phyloP scores from a whole-genome alignment of 2,797 vertebrate genomes.

The Lophotriccus pileatus region DNA sequence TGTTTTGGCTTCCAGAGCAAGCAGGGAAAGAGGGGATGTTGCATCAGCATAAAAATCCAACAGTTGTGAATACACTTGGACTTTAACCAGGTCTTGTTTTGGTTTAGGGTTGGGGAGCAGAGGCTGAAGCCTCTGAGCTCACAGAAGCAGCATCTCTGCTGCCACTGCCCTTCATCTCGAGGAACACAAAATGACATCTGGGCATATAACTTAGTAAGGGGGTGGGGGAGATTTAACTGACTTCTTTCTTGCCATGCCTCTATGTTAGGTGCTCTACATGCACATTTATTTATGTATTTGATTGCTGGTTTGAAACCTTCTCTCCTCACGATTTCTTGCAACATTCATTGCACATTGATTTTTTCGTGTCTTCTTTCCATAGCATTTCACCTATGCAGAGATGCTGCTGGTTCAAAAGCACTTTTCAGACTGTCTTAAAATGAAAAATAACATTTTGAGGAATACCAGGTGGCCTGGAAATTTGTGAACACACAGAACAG shows the following conservation, averaged over 20 bases:
- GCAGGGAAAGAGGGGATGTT: neutral
- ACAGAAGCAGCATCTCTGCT: neutral
- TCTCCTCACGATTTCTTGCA: neutral
- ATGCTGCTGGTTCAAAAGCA: neutral
- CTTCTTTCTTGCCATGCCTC: neutral
- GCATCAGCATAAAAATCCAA: neutral
- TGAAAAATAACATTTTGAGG: neutral
- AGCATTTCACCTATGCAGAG: neutral
- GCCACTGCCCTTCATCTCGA: neutral
- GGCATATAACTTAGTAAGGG: neutral
- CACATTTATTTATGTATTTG: neutral
- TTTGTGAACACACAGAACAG: neutral
- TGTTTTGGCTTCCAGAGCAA: neutral
- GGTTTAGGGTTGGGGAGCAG: neutral
- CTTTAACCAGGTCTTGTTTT: neutral
- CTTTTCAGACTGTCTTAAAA: neutral
- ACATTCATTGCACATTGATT: neutral
- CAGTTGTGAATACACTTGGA: neutral
- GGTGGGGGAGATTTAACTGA: neutral
- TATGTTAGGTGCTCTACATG: neutral
- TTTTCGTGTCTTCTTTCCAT: neutral
- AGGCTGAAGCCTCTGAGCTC: neutral
- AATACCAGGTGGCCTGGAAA: neutral
- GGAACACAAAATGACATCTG: fast-evolving
- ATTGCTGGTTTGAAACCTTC: neutral